phyloP scores from a whole-genome alignment of 2,888 invertebrate genomes.

The Trilocha varians region DNA sequence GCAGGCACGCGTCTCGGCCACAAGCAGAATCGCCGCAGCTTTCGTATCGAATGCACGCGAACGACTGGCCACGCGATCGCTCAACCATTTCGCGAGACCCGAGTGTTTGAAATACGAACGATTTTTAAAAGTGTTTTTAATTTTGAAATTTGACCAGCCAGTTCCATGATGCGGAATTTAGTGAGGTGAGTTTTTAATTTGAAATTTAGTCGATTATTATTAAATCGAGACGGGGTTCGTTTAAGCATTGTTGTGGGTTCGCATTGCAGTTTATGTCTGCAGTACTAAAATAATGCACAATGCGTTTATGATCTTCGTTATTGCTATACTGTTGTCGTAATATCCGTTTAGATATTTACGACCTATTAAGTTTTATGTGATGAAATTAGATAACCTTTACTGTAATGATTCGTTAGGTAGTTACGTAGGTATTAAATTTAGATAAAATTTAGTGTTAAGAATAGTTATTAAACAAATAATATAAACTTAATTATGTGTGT shows the following conservation, averaged over 20 bases:
- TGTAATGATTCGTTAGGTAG: too few species aligned
- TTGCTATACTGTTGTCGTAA: not conserved
- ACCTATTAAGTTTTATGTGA: too few species aligned
- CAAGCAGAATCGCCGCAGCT: slow-evolving; percentile 50
- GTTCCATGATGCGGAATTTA: slow-evolving; percentile 52
- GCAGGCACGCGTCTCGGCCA: slow-evolving; percentile 31
- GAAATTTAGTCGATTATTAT: not conserved
- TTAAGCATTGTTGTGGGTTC: slow-evolving; percentile 7
- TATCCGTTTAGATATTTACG: not conserved
- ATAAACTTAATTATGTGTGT: too few species aligned
- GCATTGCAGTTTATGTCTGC: not conserved
- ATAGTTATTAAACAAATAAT: too few species aligned
- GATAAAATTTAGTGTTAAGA: too few species aligned
- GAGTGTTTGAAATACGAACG: slow-evolving; percentile 29
- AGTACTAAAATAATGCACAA: not conserved
- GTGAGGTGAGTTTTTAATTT: slow-evolving; percentile 42
- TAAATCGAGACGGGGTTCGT: slow-evolving; percentile 3
- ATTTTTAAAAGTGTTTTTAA: slow-evolving; percentile 21
- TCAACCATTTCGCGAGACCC: slow-evolving; percentile 26
- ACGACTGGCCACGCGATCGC: slow-evolving; percentile 23
- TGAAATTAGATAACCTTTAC: too few species aligned
- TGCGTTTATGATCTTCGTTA: not conserved
- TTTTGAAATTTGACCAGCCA: slow-evolving; percentile 18
- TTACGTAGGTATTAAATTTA: too few species aligned
- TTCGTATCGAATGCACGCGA: slow-evolving; percentile 43